Conservation (phyloP, 2,888 invertebrate species). For the Scelioninae gen. 1 region DNA sequence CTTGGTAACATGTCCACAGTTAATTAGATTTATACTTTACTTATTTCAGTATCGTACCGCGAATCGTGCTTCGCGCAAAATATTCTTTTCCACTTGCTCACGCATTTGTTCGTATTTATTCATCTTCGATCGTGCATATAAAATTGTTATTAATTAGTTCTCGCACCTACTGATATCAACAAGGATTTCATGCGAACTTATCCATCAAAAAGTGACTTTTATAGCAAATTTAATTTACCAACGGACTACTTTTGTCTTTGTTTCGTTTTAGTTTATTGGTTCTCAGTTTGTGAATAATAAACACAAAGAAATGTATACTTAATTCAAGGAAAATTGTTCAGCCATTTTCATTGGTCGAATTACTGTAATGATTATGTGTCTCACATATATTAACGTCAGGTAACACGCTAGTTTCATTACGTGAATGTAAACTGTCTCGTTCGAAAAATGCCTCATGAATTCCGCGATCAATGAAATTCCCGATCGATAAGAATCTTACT, state of each 20-base stretch:
- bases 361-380: constrained; percentile 51
- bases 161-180: constrained; percentile 21
- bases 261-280: too few relatives aligned
- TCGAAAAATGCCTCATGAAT: constrained; percentile 60
- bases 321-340: constrained; percentile 19
- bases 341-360: constrained; percentile 33
- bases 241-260: too few relatives aligned
- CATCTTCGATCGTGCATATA: constrained; percentile 56
- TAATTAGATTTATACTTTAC: constrained; percentile 76
- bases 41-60: constrained; percentile 59
- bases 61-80: constrained; percentile 47
- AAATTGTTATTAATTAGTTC: constrained; percentile 65
- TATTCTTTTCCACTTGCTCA: constrained; percentile 40
- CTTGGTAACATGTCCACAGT: constrained; percentile 69
- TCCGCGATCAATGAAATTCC: constrained; percentile 64
- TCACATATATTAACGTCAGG: constrained; percentile 56
- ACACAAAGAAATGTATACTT: not conserved
- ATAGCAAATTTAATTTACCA: not conserved
- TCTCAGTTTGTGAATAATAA: too few relatives aligned
- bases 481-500: constrained; percentile 62
- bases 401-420: constrained; percentile 54
- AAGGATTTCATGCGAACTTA: not conserved
- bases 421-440: constrained; percentile 57
- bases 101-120: constrained; percentile 59
- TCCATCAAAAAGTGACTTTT: not conserved